These are phyloP conservation scores for Polyommatus icarus DNA, from an alignment of 2,888 invertebrate species.

Conservation along the genomic window DNA sequence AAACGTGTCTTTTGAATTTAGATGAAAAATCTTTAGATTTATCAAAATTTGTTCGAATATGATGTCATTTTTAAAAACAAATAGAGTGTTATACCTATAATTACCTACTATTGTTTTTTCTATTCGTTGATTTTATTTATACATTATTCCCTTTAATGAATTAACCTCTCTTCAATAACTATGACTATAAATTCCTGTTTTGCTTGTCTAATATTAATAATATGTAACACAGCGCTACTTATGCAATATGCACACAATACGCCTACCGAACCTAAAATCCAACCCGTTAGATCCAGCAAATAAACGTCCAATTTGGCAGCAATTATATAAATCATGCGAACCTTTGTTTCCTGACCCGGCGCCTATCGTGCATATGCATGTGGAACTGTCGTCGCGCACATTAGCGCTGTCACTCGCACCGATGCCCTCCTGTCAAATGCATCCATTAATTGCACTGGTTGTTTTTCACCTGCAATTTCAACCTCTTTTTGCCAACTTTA, in stretches of 20 bases:
- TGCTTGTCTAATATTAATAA: background rate
- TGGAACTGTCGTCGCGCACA: constrained; percentile 38
- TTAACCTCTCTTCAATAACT: no score
- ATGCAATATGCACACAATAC: background rate
- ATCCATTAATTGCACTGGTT: constrained; percentile 31
- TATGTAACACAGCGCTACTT: background rate
- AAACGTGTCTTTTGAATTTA: background rate
- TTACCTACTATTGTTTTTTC: no score
- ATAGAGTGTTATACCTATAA: no score
- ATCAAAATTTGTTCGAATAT: no score
- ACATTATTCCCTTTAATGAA: no score
- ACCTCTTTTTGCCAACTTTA: constrained; percentile 15
- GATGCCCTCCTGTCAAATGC: constrained; percentile 31
- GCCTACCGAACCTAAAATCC: background rate
- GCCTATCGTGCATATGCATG: constrained; percentile 23
- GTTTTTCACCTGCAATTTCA: constrained; percentile 36
- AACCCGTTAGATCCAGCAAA: constrained; percentile 17
- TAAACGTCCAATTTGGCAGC: constrained; percentile 29
- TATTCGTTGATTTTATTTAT: no score
- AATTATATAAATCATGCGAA: constrained; percentile 34
- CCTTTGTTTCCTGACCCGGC: constrained; percentile 32
- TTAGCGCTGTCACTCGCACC: constrained; percentile 36
- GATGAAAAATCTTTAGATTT: background rate
- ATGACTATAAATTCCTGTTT: no score
- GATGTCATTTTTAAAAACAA: no score